Base-by-base conservation (phyloP, 2,113 vertebrate genomes). In the Myrmecophaga tridactyla region DNA sequence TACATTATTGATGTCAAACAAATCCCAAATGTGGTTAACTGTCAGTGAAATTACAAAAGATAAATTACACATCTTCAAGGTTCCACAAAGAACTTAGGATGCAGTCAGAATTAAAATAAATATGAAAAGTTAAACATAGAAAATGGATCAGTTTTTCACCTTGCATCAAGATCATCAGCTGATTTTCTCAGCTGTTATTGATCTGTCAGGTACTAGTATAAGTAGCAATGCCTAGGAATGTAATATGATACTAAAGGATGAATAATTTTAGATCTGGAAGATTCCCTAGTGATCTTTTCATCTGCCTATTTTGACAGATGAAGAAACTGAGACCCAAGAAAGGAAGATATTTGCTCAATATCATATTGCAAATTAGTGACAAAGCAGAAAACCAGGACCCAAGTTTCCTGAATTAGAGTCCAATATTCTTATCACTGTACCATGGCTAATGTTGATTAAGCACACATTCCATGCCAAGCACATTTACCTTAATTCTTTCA, bases 401-500 rank as follows among this genome's bases (percentile, higher is more conserved):
- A 70, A 53, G 25, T 72, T 93, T 92, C 27, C 75, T 60, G 58
- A 90, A 94, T 82, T 85, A 84, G 67, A 80, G 36, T 53, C 56
- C 36, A 89, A 73, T 93, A 95, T 87, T 88, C 48, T 96, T 89
- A 31, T 21, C 17, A 85, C 20, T n/a, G 11, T 3, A 63, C 20
- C 46, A 70, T 87, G 70, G 41, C 4, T 94, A 92, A 94, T 25
- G 53, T n/a, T 92, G 23, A 94, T 92, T 92, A 88, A 86, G 13
- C 20, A 85, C 46, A 3, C 15, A 81, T 70, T 73, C 12, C 23
- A 92, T 72, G 36, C 13, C 25, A 29, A 58, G 14, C 0, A 48
- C 48, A 85, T 93, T 86, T 86, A 89, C 11, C 85, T 81, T 81
- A 34, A 92, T 94, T 92, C 46, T 8, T 2, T 72, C 15, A 65